phyloP scores from a whole-genome alignment of 2,113 vertebrate species.

The Haemorhous mexicanus region DNA sequence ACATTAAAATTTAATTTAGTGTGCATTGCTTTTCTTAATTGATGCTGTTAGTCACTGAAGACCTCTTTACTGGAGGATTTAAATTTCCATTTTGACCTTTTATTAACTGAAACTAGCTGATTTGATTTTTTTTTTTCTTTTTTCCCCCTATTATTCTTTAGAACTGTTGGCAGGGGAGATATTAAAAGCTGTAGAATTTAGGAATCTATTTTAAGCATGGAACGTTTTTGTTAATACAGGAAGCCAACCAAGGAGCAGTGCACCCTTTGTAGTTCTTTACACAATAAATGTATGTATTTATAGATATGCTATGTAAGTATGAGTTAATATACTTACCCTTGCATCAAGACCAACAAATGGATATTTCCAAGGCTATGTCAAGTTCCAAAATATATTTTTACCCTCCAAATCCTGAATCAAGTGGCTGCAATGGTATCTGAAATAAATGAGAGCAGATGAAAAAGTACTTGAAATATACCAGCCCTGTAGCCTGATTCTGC shows the following conservation, averaged over 20 bases:
- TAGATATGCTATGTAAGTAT: neutral
- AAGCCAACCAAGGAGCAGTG: neutral
- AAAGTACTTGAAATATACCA: neutral
- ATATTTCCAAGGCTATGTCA: neutral
- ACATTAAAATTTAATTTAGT: neutral
- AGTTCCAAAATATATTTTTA: neutral
- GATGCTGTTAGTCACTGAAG: neutral
- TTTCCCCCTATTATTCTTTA: neutral
- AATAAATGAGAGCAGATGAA: neutral
- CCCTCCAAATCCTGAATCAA: neutral
- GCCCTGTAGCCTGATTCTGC: neutral
- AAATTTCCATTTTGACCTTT: neutral
- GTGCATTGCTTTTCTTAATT: neutral
- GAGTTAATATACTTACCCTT: neutral
- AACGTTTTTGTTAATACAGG: neutral
- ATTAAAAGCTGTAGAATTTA: neutral
- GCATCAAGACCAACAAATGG: neutral
- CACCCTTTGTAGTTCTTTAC: neutral
- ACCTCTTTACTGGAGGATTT: neutral
- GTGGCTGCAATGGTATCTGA: neutral
- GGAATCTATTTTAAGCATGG: neutral
- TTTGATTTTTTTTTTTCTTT: neutral
- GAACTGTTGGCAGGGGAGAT: neutral
- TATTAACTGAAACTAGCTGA: neutral
- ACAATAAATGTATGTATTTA: neutral